Conservation (phyloP, 2,888 invertebrate genomes). For the Daptonema setosum region DNA sequence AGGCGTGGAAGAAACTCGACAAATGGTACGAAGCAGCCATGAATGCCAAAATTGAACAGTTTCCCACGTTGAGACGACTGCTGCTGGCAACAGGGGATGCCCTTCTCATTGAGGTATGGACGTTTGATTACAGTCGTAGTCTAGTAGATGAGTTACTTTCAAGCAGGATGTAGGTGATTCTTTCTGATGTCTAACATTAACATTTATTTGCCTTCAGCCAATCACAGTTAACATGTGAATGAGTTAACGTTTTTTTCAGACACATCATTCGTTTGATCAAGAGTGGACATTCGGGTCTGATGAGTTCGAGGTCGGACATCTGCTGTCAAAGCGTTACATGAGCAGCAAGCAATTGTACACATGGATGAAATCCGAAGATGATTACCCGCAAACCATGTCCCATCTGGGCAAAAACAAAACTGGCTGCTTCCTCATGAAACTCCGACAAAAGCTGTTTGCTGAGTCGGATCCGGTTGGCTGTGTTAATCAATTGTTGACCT, state of each 20-base stretch:
- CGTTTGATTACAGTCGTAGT: too few species aligned
- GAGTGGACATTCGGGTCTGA: slow-evolving; percentile 18
- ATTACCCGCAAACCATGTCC: slow-evolving; percentile 10
- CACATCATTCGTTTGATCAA: slow-evolving; percentile 11
- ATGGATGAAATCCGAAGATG: slow-evolving; percentile 16
- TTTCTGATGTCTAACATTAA: too few species aligned
- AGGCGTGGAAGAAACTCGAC: slow-evolving; percentile 10
- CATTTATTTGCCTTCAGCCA: too few species aligned
- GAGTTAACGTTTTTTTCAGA: slow-evolving; percentile 5
- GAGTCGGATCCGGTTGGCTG: not conserved
- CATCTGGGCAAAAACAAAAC: slow-evolving; percentile 21
- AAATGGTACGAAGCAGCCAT: slow-evolving; percentile 25
- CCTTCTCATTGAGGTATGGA: slow-evolving; percentile 21
- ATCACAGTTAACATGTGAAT: too few species aligned
- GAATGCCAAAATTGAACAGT: slow-evolving; percentile 22
- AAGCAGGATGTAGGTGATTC: too few species aligned
- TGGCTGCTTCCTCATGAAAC: slow-evolving; percentile 22
- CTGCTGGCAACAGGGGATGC: slow-evolving; percentile 22
- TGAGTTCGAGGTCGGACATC: slow-evolving; percentile 21
- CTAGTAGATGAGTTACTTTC: too few species aligned
- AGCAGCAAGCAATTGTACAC: slow-evolving; percentile 14
- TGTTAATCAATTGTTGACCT: slow-evolving; percentile 1
- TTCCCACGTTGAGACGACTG: slow-evolving; percentile 20
- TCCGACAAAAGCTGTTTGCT: slow-evolving; percentile 15
- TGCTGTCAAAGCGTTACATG: slow-evolving; percentile 20